phyloP scores from a whole-genome alignment of 2,888 invertebrate species.

The Caenorhabditis sp. region DNA sequence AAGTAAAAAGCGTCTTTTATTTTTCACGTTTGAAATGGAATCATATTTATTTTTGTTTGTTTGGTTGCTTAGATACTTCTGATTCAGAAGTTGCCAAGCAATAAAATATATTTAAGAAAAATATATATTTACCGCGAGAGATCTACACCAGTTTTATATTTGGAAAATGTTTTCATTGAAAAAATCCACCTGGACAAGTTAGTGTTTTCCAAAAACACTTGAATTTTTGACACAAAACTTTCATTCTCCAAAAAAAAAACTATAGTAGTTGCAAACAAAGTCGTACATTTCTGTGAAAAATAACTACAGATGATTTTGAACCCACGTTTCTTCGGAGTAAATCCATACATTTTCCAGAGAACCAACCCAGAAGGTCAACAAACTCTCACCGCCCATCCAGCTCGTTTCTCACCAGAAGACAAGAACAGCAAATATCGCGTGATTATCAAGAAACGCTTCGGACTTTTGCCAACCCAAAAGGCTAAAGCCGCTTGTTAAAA shows the following conservation, averaged over 20 bases:
- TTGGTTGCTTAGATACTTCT: neutral
- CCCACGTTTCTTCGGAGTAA: too few species aligned
- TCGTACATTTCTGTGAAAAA: too few species aligned
- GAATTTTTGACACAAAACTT: too few species aligned
- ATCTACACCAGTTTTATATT: neutral
- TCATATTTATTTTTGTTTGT: neutral
- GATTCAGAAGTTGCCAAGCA: neutral
- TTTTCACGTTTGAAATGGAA: neutral
- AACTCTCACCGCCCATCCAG: slow-evolving; percentile 89
- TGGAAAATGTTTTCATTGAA: too few species aligned
- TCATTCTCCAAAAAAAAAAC: too few species aligned
- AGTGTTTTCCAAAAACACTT: too few species aligned
- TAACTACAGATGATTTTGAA: too few species aligned
- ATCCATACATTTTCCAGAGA: slow-evolving; percentile 81
- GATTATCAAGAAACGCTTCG: slow-evolving; percentile 87
- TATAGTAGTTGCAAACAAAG: too few species aligned
- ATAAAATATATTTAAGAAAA: neutral
- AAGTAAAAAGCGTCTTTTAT: neutral
- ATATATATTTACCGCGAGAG: too few species aligned
- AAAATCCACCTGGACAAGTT: too few species aligned
- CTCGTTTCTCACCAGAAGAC: slow-evolving; percentile 93
- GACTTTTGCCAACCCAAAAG: slow-evolving; percentile 84
- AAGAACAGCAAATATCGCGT: slow-evolving; percentile 88
- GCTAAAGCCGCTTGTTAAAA: slow-evolving; percentile 73
- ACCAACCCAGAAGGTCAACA: slow-evolving; percentile 82